A percentile compares a stretch with the other conserved stretches of the same genome.
These are phyloP conservation scores for Boloria selene DNA, from an alignment of 2,888 invertebrate genomes.

Conservation along the genomic window DNA sequence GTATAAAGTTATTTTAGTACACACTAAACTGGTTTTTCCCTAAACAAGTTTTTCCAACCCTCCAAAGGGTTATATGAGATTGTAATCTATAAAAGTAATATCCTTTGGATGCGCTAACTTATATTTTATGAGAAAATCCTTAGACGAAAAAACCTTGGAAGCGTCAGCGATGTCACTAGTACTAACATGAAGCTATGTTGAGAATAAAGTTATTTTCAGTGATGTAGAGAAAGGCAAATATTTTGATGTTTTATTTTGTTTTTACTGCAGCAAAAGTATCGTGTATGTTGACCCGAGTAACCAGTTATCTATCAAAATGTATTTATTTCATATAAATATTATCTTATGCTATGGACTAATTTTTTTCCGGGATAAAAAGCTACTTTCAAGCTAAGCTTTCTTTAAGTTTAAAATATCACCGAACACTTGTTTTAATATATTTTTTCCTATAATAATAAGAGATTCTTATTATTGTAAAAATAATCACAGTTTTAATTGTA, in stretches of 20 bases:
- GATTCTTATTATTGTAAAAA: slow-evolving; percentile 8
- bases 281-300: too few relatives aligned
- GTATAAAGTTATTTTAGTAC: slow-evolving; percentile 18
- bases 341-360: too few relatives aligned
- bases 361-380: too few relatives aligned
- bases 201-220: background rate
- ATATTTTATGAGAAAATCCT: slow-evolving; percentile 41
- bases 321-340: too few relatives aligned
- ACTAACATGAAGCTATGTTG: background rate
- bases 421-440: too few relatives aligned
- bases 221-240: too few relatives aligned
- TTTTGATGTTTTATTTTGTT: too few relatives aligned
- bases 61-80: slow-evolving; percentile 52
- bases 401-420: too few relatives aligned
- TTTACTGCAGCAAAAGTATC: too few relatives aligned
- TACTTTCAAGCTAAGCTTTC: too few relatives aligned
- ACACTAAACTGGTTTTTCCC: slow-evolving; percentile 14
- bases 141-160: slow-evolving; percentile 49
- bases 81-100: slow-evolving; percentile 68
- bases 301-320: too few relatives aligned
- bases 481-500: slow-evolving; percentile 28
- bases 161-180: slow-evolving; percentile 54
- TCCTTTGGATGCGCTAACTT: slow-evolving; percentile 58
- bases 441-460: background rate
- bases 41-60: slow-evolving; percentile 27